Base-by-base conservation (phyloP, 2,113 vertebrate species). In the Henicopernis longicauda region DNA sequence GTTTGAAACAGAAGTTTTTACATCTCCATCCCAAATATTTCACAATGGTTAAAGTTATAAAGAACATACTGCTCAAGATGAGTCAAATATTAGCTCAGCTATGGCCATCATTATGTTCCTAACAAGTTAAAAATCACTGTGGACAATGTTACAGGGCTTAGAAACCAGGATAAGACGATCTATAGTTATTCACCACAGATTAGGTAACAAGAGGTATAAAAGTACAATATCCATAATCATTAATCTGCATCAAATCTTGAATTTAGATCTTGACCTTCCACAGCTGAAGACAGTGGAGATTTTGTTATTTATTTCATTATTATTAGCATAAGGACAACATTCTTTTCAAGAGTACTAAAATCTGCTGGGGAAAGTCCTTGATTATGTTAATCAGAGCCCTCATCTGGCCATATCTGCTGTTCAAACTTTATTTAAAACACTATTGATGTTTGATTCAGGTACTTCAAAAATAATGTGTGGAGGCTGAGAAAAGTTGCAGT, bases 71-170 rank as follows among this genome's bases (percentile, higher is more conserved):
- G 17, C 7, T 66, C 57, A 69, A 47, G 25, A 57, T 54, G 7
- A 45, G 36, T 31, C 22, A 88, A 44, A 40, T 70, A 88, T 44
- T 40, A 92, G 16, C 17, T 88, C 50, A 78, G 26, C 26, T 88
- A 44, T 1, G 7, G 15, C 23, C 12, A 27, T 50, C 0, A 0
- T 25, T 66, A 71, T 17, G 6, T 22, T 82, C 11, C 36, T 31
- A 62, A 44, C 13, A 62, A 52, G 25, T 32, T 52, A 70, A 66
- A 96, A 89, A 71, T 58, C 55, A 61, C 32, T 52, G 32, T 57
- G 27, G 31, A 45, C 17, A 82, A 57, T 70, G 9, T 58, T 70
- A 21, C 3, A 8, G 5, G 10, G 17, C 63, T 78, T 45, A 82
- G 49, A 57, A 73, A 84, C 10, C 20, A 66, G 27, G 10, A 72